A percentile compares a stretch with the other conserved stretches of the same genome.
Evolutionary conservation across 2,888 invertebrate species (phyloP).

Genomic region (Ypsolopha sequella): DNA sequence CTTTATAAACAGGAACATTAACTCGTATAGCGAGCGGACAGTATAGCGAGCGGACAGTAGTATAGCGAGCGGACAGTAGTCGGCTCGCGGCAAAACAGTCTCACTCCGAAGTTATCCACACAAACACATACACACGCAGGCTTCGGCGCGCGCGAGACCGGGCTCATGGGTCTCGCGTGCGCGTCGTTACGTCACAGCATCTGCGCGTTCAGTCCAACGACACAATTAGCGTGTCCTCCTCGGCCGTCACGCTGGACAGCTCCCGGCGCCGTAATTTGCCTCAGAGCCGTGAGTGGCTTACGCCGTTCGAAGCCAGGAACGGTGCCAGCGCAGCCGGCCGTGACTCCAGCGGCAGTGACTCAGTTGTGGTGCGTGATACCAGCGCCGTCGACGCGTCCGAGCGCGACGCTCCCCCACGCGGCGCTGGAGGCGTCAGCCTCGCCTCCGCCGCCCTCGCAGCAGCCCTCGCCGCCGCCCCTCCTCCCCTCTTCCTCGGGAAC

Average conservation of each 20-base stretch:
- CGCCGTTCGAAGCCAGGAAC: conserved; percentile 46
- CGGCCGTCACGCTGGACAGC: conserved; percentile 35
- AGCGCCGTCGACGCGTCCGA: conserved; percentile 66
- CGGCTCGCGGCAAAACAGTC: no score
- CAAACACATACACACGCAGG: background rate
- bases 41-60: no score
- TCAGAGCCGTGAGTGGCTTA: conserved; percentile 55
- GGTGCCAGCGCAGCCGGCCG: conserved; percentile 40
- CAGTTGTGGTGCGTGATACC: conserved; percentile 51
- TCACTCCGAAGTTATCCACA: background rate
- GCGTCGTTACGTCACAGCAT: conserved; percentile 11
- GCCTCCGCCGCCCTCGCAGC: background rate
- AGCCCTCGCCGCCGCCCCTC: conserved; percentile 10
- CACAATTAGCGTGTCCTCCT: conserved; percentile 50
- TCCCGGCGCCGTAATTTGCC: conserved; percentile 41
- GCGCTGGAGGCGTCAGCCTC: background rate
- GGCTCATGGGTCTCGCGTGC: conserved; percentile 32
- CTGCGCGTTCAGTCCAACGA: conserved; percentile 37
- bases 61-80: no score
- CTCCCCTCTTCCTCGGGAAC: conserved; percentile 48
- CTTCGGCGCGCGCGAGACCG: conserved; percentile 26
- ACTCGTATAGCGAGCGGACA: no score
- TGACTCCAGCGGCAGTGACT: conserved; percentile 43
- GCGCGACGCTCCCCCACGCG: conserved; percentile 27
- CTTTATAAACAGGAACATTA: no score